A percentile compares a stretch with the other conserved stretches of the same genome.
Evolutionary conservation across 1,140 invertebrate genomes (phyloP).

Genomic region (Dreissena rostriformis): DNA sequence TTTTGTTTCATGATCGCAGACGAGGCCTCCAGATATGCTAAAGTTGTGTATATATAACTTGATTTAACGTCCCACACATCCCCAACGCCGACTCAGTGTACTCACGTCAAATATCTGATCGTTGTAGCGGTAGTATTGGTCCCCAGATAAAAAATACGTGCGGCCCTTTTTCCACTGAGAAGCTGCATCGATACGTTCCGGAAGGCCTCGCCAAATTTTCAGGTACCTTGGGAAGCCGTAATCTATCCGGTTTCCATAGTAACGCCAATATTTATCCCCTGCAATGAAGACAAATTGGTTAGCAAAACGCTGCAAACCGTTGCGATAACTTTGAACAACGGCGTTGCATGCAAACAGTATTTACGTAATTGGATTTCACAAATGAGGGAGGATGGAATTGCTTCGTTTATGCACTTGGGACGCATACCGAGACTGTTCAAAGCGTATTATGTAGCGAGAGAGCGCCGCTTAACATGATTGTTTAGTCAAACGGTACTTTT

Average conservation of each 20-base stretch:
- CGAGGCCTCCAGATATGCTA: no score
- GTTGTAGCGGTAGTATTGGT: constrained; percentile 96
- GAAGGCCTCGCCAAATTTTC: constrained; percentile 95
- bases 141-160: constrained; percentile 97
- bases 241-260: constrained; percentile 87
- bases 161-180: constrained; percentile 96
- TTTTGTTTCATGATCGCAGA: no score
- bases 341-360: no score
- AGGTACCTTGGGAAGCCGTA: constrained; percentile 91
- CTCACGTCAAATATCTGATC: constrained; percentile 94
- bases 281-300: constrained; percentile 49
- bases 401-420: neutral
- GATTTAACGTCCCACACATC: no score
- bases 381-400: constrained; percentile 32
- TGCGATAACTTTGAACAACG: no score
- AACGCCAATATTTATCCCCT: constrained; percentile 95
- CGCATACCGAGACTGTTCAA: no score
- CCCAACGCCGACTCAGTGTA: constrained; percentile 57
- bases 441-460: no score
- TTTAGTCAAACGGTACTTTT: no score
- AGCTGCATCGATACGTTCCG: constrained; percentile 92
- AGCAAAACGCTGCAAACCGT: neutral
- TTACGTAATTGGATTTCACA: neutral
- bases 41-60: no score
- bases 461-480: no score